Evolutionary conservation across 2,888 invertebrate genomes (phyloP), one percentile per base, ranked within the genome.

Genomic region (Drosophila emarginata): DNA sequence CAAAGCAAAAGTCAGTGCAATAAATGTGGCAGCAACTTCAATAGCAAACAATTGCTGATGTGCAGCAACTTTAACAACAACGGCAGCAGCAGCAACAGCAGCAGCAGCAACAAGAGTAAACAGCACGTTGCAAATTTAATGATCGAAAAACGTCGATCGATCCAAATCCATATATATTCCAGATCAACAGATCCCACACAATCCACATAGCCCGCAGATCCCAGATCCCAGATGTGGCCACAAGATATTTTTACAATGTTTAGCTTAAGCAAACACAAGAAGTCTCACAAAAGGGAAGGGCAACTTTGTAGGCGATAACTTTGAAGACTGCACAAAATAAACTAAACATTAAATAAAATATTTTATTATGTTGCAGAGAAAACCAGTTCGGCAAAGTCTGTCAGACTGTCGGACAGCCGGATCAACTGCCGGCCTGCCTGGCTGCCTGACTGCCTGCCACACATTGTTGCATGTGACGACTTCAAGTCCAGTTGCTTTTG

Each of bases 281-380:
- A 64, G 67, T 73, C 70, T 26, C 62, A 69, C 59, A 64, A 63
- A 23, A 56, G 23, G 21, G 40, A 40, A 53, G 58, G n/a, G 64
- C 74, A 74, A 79, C 72, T 60, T 80, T 76, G 80, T 80, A 69
- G 78, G 61, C 61, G 77, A 81, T 82, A 68, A 79, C 79, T 82
- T 86, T 78, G 72, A 72, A 71, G 78, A 75, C 73, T 73, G 65
- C 61, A 77, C 79, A 70, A 79, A 73, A 79, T 72, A 87, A 87
- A 84, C 85, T 81, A 80, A 84, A 78, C 87, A 85, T 82, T 84
- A 83, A 84, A 87, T 89, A 85, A 87, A 89, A 89, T 89, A 88
- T 89, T 84, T 87, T 84, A 84, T 87, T 84, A 78, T 83, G 86
- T 77, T 81, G 83, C 75, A 66, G 45, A 64, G 63, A 70, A 70